These are phyloP conservation scores for Anas platyrhynchos DNA, from an alignment of 2,113 vertebrate species.

Conservation along the genomic window DNA sequence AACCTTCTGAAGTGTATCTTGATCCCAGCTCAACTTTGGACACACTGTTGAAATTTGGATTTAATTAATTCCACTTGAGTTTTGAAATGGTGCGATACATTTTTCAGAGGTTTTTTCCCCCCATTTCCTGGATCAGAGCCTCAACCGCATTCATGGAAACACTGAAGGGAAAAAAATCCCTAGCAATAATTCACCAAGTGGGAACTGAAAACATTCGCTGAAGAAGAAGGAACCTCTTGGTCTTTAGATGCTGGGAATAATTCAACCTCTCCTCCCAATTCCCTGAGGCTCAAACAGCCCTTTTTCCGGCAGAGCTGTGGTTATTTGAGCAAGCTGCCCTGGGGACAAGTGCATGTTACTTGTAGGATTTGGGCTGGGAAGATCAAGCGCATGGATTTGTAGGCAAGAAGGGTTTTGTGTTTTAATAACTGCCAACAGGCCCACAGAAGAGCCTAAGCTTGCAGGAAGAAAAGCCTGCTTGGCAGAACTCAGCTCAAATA, in stretches of 20 bases:
- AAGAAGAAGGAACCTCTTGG: constrained; percentile 52
- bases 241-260: constrained; percentile 63
- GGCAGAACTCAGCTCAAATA: constrained; percentile 29
- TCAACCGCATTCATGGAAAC: constrained; percentile 73
- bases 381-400: constrained; percentile 55
- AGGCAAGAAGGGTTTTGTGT: constrained; percentile 54
- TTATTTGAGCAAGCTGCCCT: constrained; percentile 59
- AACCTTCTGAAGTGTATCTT: constrained; percentile 65
- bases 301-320: constrained; percentile 59
- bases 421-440: constrained; percentile 55
- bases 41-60: constrained; percentile 75
- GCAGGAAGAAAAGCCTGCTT: constrained; percentile 30
- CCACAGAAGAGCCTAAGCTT: neutral
- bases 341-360: constrained; percentile 68
- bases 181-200: constrained; percentile 66
- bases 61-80: constrained; percentile 77
- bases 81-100: constrained; percentile 70
- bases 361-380: constrained; percentile 53
- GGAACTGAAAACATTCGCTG: constrained; percentile 59
- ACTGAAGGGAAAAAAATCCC: constrained; percentile 50
- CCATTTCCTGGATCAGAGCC: constrained; percentile 74
- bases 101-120: constrained; percentile 37
- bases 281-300: constrained; percentile 42
- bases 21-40: constrained; percentile 68
- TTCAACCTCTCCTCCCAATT: constrained; percentile 49